Evolutionary conservation across 2,113 vertebrate genomes (phyloP).

Genomic region (Microcebus griseorufus): DNA sequence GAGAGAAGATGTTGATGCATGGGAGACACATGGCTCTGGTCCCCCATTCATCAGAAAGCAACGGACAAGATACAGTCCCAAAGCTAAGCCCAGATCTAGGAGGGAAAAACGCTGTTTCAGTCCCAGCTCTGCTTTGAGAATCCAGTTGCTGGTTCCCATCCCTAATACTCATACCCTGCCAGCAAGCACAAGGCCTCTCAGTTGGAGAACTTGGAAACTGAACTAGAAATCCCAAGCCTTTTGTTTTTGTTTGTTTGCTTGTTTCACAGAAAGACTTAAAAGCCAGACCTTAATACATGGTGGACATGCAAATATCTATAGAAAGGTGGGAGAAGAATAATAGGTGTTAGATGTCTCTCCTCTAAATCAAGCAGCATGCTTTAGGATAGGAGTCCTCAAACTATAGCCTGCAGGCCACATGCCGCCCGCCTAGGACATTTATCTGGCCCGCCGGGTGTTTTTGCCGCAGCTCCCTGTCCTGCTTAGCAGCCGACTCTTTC

Average conservation of each 20-base stretch:
- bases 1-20: background rate
- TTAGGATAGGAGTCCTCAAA: background rate
- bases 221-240: background rate
- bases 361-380: background rate
- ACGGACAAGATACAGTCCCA: background rate
- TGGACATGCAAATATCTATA: background rate
- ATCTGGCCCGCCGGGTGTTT: no score
- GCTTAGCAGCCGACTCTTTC: no score
- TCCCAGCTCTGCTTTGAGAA: background rate
- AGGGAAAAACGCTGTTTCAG: background rate
- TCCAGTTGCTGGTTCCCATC: background rate
- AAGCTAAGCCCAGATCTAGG: background rate
- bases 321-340: background rate
- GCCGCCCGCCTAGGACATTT: no score
- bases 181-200: background rate
- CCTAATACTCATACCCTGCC: background rate
- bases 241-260: background rate
- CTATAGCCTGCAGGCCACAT: no score
- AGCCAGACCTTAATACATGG: background rate
- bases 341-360: background rate
- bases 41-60: background rate
- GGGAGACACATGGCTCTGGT: background rate
- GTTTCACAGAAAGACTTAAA: constrained; percentile 21
- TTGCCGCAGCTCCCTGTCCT: no score
- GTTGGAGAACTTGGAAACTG: background rate